phyloP scores from a whole-genome alignment of 2,113 vertebrate genomes.

The Leucoraja erinaceus region DNA sequence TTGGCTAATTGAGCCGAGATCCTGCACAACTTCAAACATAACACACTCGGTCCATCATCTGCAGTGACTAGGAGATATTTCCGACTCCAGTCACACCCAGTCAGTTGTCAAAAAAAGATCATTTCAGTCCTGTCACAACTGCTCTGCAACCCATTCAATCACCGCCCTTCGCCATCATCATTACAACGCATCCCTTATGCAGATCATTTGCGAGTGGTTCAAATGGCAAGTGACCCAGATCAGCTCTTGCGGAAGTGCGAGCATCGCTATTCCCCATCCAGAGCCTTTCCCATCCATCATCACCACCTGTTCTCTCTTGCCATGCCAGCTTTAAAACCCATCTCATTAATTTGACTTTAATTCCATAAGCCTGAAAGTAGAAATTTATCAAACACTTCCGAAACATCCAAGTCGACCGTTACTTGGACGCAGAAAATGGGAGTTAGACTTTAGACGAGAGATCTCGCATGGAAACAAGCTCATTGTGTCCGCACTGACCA shows the following conservation, averaged over 20 bases:
- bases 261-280: not conserved
- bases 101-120: not conserved
- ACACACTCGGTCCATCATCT: not conserved
- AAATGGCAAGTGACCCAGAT: not conserved
- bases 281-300: not conserved
- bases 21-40: not conserved
- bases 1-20: not conserved
- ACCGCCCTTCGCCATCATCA: not conserved
- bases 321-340: not conserved
- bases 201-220: not conserved
- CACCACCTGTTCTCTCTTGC: not conserved
- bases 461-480: too few species aligned
- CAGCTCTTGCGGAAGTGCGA: not conserved
- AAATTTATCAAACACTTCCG: not conserved
- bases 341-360: not conserved
- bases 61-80: not conserved
- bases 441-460: not conserved
- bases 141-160: not conserved
- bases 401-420: not conserved
- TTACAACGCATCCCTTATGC: not conserved
- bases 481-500: too few species aligned
- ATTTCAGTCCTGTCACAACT: not conserved
- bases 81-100: not conserved
- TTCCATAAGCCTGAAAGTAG: not conserved
- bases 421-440: not conserved